Conservation (phyloP, 1,140 invertebrate genomes). For the Drosophila pectinifera region DNA sequence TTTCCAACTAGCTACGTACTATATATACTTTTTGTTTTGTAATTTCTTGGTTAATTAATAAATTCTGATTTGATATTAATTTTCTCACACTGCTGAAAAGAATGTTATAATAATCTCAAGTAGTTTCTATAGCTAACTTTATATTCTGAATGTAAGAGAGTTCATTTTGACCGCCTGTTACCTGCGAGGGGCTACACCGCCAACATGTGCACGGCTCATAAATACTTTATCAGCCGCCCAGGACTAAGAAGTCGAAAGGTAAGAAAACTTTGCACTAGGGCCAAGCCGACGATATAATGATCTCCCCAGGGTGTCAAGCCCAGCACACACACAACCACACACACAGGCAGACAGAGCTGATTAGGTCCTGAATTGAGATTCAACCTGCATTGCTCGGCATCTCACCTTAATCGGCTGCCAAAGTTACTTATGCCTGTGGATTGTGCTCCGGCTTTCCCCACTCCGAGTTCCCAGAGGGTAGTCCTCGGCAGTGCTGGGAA, state of each 20-base stretch:
- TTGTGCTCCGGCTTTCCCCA: slow-evolving; percentile 24
- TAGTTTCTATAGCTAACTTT: not conserved
- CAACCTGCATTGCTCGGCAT: slow-evolving; percentile 74
- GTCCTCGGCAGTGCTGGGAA: not conserved
- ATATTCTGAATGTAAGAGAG: slow-evolving; percentile 2
- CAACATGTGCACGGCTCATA: slow-evolving; percentile 63
- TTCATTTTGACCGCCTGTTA: slow-evolving; percentile 16
- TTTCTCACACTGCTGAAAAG: no score
- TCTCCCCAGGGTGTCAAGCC: slow-evolving; percentile 68
- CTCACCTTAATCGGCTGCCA: slow-evolving; percentile 81
- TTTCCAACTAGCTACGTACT: not conserved
- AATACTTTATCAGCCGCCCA: slow-evolving; percentile 73
- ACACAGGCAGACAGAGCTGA: slow-evolving; percentile 46
- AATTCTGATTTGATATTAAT: no score
- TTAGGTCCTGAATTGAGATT: slow-evolving; percentile 74
- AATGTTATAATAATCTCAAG: not conserved
- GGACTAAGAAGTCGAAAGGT: slow-evolving; percentile 63
- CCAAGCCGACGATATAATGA: slow-evolving; percentile 78
- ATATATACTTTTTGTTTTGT: no score
- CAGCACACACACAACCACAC: slow-evolving; percentile 6
- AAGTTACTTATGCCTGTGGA: slow-evolving; percentile 77
- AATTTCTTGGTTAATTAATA: no score
- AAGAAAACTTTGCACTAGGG: slow-evolving; percentile 58
- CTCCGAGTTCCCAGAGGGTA: not conserved
- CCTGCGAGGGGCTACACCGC: slow-evolving; percentile 1